Conservation (phyloP, 2,888 invertebrate species). For the Ochropleura plecta region DNA sequence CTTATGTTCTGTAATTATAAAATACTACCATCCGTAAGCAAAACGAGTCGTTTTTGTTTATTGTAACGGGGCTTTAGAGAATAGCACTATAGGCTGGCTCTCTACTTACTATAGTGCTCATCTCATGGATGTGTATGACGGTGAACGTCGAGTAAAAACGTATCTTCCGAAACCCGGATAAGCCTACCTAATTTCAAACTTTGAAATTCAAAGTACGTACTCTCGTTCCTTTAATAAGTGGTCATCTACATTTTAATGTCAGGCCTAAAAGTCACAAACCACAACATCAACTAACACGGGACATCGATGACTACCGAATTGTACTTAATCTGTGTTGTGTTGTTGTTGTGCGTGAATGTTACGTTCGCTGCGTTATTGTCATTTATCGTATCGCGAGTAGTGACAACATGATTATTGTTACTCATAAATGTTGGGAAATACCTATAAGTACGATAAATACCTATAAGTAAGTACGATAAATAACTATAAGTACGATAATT, state of each 20-base stretch:
- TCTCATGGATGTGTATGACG: too few relatives aligned
- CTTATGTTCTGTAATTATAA: too few relatives aligned
- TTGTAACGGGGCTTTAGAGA: too few relatives aligned
- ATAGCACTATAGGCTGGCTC: too few relatives aligned
- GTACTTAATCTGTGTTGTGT: too few relatives aligned
- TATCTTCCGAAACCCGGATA: slow-evolving; percentile 1
- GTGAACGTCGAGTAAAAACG: too few relatives aligned
- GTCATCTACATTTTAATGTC: background rate
- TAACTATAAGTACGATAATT: too few relatives aligned
- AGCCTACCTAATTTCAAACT: background rate
- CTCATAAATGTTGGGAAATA: slow-evolving; percentile 37
- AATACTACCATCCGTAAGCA: too few relatives aligned
- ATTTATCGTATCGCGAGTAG: slow-evolving; percentile 27
- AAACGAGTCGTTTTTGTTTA: too few relatives aligned
- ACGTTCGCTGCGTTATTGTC: slow-evolving; percentile 2
- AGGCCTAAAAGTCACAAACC: background rate
- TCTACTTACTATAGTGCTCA: background rate
- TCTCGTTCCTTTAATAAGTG: background rate
- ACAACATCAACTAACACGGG: slow-evolving; percentile 20
- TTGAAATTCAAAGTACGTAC: slow-evolving; percentile 7
- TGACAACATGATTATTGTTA: slow-evolving; percentile 25
- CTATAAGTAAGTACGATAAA: too few relatives aligned
- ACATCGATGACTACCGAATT: too few relatives aligned
- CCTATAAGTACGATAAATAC: background rate
- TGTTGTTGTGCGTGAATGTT: too few relatives aligned